Percentiles rank a stretch among this genome's conserved stretches.
Evolutionary conservation across 2,113 vertebrate genomes (phyloP).

Genomic region (Rhinolophus sinicus): DNA sequence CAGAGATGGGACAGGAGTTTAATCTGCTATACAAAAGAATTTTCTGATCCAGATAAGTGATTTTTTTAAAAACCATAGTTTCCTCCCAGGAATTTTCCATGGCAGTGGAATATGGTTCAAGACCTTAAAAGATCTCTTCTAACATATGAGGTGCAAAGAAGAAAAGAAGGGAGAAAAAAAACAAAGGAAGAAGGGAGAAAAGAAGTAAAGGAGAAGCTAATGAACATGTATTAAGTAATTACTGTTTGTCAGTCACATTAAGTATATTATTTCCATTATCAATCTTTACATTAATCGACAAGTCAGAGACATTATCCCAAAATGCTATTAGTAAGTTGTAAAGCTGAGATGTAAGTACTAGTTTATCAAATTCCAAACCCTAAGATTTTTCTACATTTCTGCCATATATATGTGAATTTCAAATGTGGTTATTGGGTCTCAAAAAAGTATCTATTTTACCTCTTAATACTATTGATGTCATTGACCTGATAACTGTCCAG

Average conservation of each 20-base stretch:
- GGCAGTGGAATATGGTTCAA: not conserved
- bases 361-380: conserved; percentile 8
- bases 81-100: not conserved
- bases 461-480: not conserved
- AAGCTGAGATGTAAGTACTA: not conserved
- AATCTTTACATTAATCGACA: not conserved
- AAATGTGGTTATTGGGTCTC: not conserved
- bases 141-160: not conserved
- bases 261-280: not conserved
- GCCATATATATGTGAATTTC: not conserved
- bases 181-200: not conserved
- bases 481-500: not conserved
- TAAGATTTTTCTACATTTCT: not conserved
- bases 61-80: not conserved
- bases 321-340: not conserved
- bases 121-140: not conserved
- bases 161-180: not conserved
- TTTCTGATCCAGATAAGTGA: not conserved
- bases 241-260: not conserved
- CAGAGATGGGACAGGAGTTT: not conserved
- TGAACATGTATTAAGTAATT: not conserved
- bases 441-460: not conserved
- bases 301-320: not conserved
- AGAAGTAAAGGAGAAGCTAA: not conserved
- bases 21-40: not conserved